phyloP scores from a whole-genome alignment of 2,797 vertebrate species.

The Lemur catta region DNA sequence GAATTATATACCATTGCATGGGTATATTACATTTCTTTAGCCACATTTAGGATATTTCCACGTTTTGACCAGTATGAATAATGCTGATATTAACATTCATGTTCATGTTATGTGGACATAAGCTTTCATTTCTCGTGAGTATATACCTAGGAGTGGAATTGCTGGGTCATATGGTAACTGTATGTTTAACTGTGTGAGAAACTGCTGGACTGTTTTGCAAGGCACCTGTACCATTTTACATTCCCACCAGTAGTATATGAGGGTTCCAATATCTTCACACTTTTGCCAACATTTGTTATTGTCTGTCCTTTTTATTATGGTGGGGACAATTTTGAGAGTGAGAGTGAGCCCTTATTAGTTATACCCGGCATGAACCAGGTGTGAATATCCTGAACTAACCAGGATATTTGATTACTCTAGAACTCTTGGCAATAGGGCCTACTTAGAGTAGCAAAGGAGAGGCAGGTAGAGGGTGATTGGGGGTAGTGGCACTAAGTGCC shows the following conservation, averaged over 20 bases:
- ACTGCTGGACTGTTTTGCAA: background rate
- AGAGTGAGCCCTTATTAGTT: background rate
- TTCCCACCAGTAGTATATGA: background rate
- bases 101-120: background rate
- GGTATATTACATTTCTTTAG: background rate
- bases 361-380: background rate
- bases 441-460: background rate
- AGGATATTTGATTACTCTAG: background rate
- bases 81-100: background rate
- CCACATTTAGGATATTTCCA: background rate
- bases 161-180: background rate
- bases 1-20: background rate
- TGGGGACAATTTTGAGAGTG: background rate
- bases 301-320: background rate
- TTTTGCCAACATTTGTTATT: background rate
- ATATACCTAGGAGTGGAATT: background rate
- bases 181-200: background rate
- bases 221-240: background rate
- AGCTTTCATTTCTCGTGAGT: background rate
- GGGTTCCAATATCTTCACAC: background rate
- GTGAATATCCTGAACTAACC: background rate
- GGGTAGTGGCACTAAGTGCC: background rate
- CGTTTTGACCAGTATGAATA: background rate
- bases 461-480: background rate
- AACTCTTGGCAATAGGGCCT: background rate